A percentile compares a stretch with the other conserved stretches of the same genome.
These are phyloP conservation scores for Anastatus disparis DNA, from an alignment of 1,140 invertebrate genomes.

Conservation along the genomic window DNA sequence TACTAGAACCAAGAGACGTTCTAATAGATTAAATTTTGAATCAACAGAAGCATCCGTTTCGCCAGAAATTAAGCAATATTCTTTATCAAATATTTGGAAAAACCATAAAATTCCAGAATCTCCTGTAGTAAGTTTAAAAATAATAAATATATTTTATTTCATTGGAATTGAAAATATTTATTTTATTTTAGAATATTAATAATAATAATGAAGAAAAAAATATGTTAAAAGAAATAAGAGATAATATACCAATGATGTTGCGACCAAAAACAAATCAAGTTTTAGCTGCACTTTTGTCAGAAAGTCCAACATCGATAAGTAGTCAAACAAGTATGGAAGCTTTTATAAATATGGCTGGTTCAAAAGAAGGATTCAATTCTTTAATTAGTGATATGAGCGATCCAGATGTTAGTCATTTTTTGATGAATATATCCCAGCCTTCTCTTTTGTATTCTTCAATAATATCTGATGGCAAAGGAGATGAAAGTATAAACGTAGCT, in stretches of 20 bases:
- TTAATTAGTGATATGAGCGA: conserved; percentile 56
- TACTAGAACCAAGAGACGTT: conserved; percentile 61
- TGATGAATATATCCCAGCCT: conserved; percentile 61
- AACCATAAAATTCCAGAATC: conserved; percentile 17
- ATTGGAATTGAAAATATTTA: too few species aligned
- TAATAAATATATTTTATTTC: conserved; percentile 9
- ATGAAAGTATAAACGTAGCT: conserved; percentile 37
- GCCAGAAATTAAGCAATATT: conserved; percentile 8
- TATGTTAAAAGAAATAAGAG: conserved; percentile 35
- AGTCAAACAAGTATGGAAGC: conserved; percentile 61
- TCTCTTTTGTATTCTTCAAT: conserved; percentile 56
- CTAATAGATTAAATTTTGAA: conserved; percentile 28
- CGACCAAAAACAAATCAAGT: conserved; percentile 40
- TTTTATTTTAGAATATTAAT: conserved; percentile 18
- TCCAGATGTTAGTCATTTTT: conserved; percentile 52
- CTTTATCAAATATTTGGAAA: conserved; percentile 31
- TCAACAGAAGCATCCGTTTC: background rate
- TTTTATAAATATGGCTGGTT: conserved; percentile 57
- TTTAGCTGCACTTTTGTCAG: conserved; percentile 33
- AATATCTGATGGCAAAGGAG: conserved; percentile 42
- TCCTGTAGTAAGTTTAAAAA: conserved; percentile 1
- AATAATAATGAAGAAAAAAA: conserved; percentile 30
- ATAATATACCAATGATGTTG: conserved; percentile 50
- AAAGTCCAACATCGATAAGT: conserved; percentile 33
- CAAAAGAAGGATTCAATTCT: conserved; percentile 57